Conservation (phyloP, 2,113 vertebrate species). For the Sorex araneus region DNA sequence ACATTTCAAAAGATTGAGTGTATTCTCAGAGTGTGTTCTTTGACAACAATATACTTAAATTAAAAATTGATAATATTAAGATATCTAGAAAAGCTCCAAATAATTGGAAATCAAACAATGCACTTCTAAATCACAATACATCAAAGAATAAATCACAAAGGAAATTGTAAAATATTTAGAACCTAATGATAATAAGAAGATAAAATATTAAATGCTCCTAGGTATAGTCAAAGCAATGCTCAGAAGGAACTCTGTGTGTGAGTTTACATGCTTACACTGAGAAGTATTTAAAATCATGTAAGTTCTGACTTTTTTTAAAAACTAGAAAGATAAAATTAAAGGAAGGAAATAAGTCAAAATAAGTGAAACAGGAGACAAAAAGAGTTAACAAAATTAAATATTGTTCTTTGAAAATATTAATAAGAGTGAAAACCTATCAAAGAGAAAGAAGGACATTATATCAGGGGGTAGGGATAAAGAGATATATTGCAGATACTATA, state of each 20-base stretch:
- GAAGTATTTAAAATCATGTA: constrained; percentile 47
- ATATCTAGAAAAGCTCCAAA: constrained; percentile 10
- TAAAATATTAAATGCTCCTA: background rate
- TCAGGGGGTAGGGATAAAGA: background rate
- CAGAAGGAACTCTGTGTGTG: background rate
- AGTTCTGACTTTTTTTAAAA: background rate
- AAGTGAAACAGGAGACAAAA: constrained; percentile 6
- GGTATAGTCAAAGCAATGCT: background rate
- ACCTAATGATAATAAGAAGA: constrained; percentile 22
- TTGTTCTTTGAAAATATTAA: constrained; percentile 22
- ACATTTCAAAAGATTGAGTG: constrained; percentile 51
- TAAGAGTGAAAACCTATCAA: background rate
- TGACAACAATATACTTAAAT: constrained; percentile 1
- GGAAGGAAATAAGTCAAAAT: constrained; percentile 17
- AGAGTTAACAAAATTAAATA: constrained; percentile 14
- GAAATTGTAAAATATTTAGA: constrained; percentile 56
- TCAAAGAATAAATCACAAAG: constrained; percentile 44
- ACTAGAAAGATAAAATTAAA: background rate
- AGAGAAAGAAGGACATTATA: background rate
- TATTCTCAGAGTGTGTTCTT: background rate
- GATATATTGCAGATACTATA: background rate
- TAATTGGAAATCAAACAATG: constrained; percentile 50
- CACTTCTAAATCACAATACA: background rate
- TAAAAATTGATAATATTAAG: constrained; percentile 50
- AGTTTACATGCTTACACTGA: background rate